Evolutionary conservation across 64 coral and sea anemone species (phyloP).

Genomic region (Montipora efflorescens): DNA sequence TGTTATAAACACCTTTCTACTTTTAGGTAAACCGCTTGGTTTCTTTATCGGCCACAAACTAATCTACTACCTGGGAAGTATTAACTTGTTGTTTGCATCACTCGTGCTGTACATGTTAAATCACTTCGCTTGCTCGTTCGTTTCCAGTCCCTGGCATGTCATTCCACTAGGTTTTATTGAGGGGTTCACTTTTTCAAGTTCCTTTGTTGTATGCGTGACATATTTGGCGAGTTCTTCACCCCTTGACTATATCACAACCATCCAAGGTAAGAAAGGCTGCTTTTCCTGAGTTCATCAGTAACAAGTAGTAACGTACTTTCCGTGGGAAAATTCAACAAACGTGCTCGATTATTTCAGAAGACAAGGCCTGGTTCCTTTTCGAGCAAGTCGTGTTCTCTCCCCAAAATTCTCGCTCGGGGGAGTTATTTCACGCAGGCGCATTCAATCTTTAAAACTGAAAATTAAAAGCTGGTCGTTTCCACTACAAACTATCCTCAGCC

Average conservation of each 20-base stretch:
- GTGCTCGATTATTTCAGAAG: too few relatives aligned
- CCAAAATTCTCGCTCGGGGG: too few relatives aligned
- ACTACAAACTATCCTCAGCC: too few relatives aligned
- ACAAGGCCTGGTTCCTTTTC: too few relatives aligned
- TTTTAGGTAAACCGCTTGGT: constrained; percentile 76
- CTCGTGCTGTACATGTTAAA: constrained; percentile 59
- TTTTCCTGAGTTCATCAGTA: neutral
- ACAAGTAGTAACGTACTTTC: too few relatives aligned
- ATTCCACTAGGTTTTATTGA: constrained; percentile 86
- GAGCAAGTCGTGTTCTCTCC: too few relatives aligned
- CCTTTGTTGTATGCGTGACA: constrained; percentile 76
- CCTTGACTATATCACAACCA: constrained; percentile 71
- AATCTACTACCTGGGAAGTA: constrained; percentile 52
- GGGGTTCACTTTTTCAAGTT: constrained; percentile 76
- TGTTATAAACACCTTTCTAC: constrained; percentile 71
- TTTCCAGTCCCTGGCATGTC: constrained; percentile 79
- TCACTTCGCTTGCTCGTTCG: constrained; percentile 77
- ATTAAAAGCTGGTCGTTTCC: too few relatives aligned
- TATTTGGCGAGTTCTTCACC: constrained; percentile 77
- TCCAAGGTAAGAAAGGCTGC: constrained; percentile 65
- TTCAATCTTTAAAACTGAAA: too few relatives aligned
- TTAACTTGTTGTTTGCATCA: constrained; percentile 77
- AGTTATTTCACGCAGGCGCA: too few relatives aligned
- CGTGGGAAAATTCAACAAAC: too few relatives aligned
- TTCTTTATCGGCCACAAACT: constrained; percentile 82